Base-by-base conservation (phyloP, 2,888 invertebrate genomes). In the Chaitophorus viminalis region DNA sequence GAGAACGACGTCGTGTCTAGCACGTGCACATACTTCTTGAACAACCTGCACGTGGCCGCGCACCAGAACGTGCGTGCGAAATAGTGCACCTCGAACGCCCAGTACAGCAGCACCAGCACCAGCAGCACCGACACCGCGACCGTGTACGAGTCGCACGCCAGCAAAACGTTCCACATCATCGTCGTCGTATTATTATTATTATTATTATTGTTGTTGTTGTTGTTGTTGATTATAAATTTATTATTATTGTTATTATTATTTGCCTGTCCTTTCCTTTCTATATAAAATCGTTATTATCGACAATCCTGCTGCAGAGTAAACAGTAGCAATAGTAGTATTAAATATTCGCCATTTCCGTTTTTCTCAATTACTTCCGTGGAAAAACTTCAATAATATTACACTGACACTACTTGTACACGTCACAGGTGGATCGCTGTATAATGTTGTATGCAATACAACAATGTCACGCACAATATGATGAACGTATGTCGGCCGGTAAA, bases 61-160 rank as follows among this genome's bases (percentile, higher is more conserved):
- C 94, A 94, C 90, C 95, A 92, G 90, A 94, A 92, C 91, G 95
- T 94, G 90, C 96, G 93, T 89, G 94, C 91, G 91, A 96, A 94
- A 91, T 96, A 96, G 91, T 95, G 95, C 75, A 96, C 91, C 91
- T 96, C 96, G 90, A 94, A 93, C 88, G 94, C 91, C 82, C 93
- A 92, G 90, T 95, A 94, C 14, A 95, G 91, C n/a, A 92, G 88
- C 78, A 91, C 91, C n/a, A 91, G n/a, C 72, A 89, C 91, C 76
- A 92, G 90, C 84, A 91, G 90, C 25, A 91, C 92, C 84, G 91
- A 91, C 87, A 92, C 89, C 85, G 92, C 90, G 91, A 78, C 29
- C 17, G 89, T 33, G 75, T 87, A 87, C 29, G 36, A 46, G 31
- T 87, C 79, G 31, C 87, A 87, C 31, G 25, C 25, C 36, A 79